Percentiles rank a stretch among this genome's conserved stretches.
phyloP scores from a whole-genome alignment of 1,140 invertebrate species.

The Leguminivora glycinivorella region DNA sequence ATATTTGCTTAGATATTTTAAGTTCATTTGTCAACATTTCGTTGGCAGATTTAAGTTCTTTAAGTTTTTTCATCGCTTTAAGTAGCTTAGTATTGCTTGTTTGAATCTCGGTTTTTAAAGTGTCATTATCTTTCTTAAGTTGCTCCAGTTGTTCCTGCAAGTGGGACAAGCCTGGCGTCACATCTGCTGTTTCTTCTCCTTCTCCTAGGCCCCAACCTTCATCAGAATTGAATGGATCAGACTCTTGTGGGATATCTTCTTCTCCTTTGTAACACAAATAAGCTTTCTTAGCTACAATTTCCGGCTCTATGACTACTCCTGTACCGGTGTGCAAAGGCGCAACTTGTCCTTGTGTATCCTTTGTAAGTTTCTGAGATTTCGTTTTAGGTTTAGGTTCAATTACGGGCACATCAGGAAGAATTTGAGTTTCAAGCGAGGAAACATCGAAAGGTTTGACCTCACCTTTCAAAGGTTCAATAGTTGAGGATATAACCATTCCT shows the following conservation, averaged over 20 bases:
- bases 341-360: constrained; percentile 42
- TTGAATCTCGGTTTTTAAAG: constrained; percentile 79
- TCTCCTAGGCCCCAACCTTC: constrained; percentile 71
- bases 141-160: constrained; percentile 57
- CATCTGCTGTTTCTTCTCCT: constrained; percentile 48
- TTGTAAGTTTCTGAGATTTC: constrained; percentile 44
- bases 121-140: constrained; percentile 61
- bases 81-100: constrained; percentile 82
- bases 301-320: constrained; percentile 54
- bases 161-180: constrained; percentile 55
- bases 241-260: constrained; percentile 38
- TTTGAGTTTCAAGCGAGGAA: constrained; percentile 59
- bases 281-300: constrained; percentile 77
- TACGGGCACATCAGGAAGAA: constrained; percentile 50
- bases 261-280: constrained; percentile 74
- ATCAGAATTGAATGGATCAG: constrained; percentile 71
- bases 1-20: constrained; percentile 77
- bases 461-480: constrained; percentile 61
- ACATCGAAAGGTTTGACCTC: constrained; percentile 49
- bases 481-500: constrained; percentile 71
- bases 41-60: constrained; percentile 85
- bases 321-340: constrained; percentile 31
- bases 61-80: constrained; percentile 87
- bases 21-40: constrained; percentile 81
- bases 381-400: constrained; percentile 32